phyloP scores from a whole-genome alignment of 2,113 vertebrate genomes.

The Myxocyprinus asiaticus region DNA sequence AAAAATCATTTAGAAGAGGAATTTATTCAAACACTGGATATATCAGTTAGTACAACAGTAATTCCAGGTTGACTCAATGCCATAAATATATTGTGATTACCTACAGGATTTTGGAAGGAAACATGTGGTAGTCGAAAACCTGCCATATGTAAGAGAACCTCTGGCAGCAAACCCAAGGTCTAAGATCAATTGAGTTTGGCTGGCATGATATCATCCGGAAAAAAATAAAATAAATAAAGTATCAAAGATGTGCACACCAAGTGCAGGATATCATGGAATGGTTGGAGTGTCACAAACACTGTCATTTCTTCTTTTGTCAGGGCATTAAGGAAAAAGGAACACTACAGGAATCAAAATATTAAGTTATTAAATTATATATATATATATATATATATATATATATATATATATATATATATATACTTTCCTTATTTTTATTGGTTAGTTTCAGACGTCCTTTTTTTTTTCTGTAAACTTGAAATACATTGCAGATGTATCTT shows the following conservation, averaged over 20 bases:
- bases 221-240: no score
- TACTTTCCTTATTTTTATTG: background rate
- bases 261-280: background rate
- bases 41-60: constrained; percentile 18
- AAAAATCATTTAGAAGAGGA: constrained; percentile 6
- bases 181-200: constrained; percentile 4
- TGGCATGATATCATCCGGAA: background rate
- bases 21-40: background rate
- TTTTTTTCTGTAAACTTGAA: background rate
- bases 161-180: background rate
- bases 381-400: no score
- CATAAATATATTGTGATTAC: constrained; percentile 9
- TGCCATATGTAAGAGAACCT: no score
- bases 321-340: background rate
- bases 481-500: background rate
- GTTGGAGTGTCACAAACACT: background rate
- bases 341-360: background rate
- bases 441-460: background rate
- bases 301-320: background rate
- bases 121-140: no score
- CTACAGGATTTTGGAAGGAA: constrained; percentile 16
- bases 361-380: background rate
- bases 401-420: no score
- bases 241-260: background rate
- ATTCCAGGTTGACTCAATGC: background rate